Base-by-base conservation (phyloP, 1,140 invertebrate species). In the Drosophila takahashii region DNA sequence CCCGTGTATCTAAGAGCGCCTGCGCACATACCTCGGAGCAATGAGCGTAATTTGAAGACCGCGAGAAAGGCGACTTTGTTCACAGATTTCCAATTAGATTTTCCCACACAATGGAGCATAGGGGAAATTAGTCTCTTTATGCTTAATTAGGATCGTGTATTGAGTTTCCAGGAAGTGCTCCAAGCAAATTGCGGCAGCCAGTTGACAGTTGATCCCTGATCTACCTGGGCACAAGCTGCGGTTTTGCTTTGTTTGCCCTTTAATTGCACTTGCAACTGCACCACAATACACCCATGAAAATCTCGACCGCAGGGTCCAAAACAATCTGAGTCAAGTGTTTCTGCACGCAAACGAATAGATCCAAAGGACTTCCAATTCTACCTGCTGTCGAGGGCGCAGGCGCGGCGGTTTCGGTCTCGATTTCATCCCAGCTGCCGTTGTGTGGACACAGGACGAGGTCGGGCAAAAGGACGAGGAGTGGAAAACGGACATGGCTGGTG, bases 41-140 rank as follows among this genome's bases (percentile, higher is more conserved):
- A 62, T 79, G 76, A 76, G 58, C 48, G 83, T 86, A 86, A 86
- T 86, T 81, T 76, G 83, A 86, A 87, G 79, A 86, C 83, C 83
- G 83, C 83, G 83, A 86, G 83, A 86, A 86, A 69, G 39, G 53
- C 60, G 64, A 42, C 37, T 42, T 34, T 2, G 45, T 22, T 61
- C 37, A 72, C 16, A 29, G 51, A 48, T 76, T 86, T 87, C 83
- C 83, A 87, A 86, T 87, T 81, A 60, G 83, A 87, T 61, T 81
- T 86, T 86, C 83, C 79, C 83, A 86, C 80, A 83, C 51, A 70
- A 54, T 37, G 50, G 27, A 3, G 41, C 16, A 4, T n/a, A 37
- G 45, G 16, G 41, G 51, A 86, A 86, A 87, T 86, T 86, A 83
- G 83, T 86, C 66, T 50, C 54, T 76, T 79, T 79, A 86, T 81